Conservation (phyloP, 2,888 invertebrate species). For the Eilema sororculum region DNA sequence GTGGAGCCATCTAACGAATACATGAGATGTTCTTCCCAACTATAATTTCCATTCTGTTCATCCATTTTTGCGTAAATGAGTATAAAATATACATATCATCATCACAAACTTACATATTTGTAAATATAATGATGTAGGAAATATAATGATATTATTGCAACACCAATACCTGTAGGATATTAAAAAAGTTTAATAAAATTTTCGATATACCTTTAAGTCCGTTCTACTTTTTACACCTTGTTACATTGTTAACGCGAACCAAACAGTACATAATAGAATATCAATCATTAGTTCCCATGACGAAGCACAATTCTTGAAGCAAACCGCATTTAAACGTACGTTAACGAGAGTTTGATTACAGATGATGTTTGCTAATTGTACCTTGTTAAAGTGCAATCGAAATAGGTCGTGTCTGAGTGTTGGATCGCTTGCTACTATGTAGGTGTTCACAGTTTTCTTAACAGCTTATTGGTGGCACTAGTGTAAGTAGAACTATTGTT, state of each 20-base stretch:
- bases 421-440: neutral
- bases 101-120: neutral
- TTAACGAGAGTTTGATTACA: slow-evolving; percentile 39
- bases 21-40: no score
- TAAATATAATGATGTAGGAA: neutral
- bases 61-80: no score
- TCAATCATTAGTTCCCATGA: neutral
- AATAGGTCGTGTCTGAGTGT: slow-evolving; percentile 8
- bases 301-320: slow-evolving; percentile 9
- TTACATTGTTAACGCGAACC: neutral
- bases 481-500: neutral
- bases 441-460: neutral
- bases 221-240: neutral
- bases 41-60: no score
- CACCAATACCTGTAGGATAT: neutral
- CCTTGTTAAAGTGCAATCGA: slow-evolving; percentile 26
- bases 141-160: neutral
- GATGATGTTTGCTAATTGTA: slow-evolving; percentile 28
- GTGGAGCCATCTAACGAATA: no score
- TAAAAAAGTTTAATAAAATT: neutral
- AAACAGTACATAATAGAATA: neutral
- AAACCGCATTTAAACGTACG: slow-evolving; percentile 14
- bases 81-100: no score
- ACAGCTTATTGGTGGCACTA: neutral
- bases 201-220: neutral